phyloP scores from a whole-genome alignment of 2,888 invertebrate species.

The Schizaphis graminum region DNA sequence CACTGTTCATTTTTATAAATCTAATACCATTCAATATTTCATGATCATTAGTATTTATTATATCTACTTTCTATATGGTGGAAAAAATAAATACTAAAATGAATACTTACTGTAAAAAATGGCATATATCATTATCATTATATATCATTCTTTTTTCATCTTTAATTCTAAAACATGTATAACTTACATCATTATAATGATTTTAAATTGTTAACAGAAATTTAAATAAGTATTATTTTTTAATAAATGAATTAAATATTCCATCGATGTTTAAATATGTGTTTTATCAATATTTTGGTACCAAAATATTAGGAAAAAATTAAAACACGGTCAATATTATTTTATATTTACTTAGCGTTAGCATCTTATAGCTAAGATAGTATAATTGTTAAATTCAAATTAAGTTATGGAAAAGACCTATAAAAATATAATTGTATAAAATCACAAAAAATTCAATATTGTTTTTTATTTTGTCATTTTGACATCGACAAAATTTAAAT shows the following conservation, averaged over 20 bases:
- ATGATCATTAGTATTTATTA: conserved; percentile 8
- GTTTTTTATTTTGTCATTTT: neutral
- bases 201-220: neutral
- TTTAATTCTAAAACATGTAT: neutral
- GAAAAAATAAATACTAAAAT: neutral
- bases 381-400: neutral
- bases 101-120: neutral
- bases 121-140: neutral
- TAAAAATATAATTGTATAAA: neutral
- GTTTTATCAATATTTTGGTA: neutral
- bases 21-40: conserved; percentile 7
- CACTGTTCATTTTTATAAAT: conserved; percentile 23
- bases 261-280: neutral
- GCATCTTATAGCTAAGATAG: neutral
- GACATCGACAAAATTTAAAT: neutral
- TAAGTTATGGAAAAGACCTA: neutral
- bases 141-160: neutral
- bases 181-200: neutral
- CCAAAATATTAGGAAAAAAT: neutral
- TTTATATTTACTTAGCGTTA: neutral
- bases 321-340: neutral
- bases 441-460: neutral
- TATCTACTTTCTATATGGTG: neutral
- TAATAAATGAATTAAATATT: neutral
- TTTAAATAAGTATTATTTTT: neutral